Percentiles rank a stretch among this genome's conserved stretches.
phyloP scores from a whole-genome alignment of 2,888 invertebrate genomes.

The Plagodis pulveraria region DNA sequence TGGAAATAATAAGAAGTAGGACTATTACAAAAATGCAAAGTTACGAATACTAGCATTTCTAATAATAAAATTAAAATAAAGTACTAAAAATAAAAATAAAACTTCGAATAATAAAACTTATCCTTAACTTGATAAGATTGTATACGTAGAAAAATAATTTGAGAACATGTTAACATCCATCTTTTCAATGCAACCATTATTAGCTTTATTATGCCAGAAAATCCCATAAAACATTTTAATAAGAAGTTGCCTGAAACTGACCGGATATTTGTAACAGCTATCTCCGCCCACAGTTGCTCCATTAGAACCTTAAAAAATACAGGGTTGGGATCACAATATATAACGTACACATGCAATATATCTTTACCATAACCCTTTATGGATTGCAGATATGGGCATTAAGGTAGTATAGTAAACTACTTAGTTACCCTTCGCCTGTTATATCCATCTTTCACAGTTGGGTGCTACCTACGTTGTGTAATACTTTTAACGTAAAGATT shows the following conservation, averaged over 20 bases:
- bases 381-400: conserved; percentile 37
- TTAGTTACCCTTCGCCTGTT: conserved; percentile 38
- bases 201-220: conserved; percentile 16
- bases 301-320: conserved; percentile 35
- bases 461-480: conserved; percentile 39
- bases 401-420: conserved; percentile 30
- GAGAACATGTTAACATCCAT: too few relatives aligned
- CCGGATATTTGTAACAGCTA: conserved; percentile 28
- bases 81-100: too few relatives aligned
- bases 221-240: conserved; percentile 25
- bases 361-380: conserved; percentile 34
- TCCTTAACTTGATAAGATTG: too few relatives aligned
- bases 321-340: conserved; percentile 34
- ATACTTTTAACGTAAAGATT: conserved; percentile 41
- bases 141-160: too few relatives aligned
- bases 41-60: too few relatives aligned
- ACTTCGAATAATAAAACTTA: too few relatives aligned
- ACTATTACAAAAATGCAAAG: too few relatives aligned
- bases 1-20: too few relatives aligned
- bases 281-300: conserved; percentile 21
- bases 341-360: conserved; percentile 35
- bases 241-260: conserved; percentile 18
- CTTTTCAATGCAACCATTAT: conserved; percentile 13
- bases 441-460: conserved; percentile 41
- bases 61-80: too few relatives aligned